Base-by-base conservation (phyloP, 2,113 vertebrate species). In the Regulus satrapa region DNA sequence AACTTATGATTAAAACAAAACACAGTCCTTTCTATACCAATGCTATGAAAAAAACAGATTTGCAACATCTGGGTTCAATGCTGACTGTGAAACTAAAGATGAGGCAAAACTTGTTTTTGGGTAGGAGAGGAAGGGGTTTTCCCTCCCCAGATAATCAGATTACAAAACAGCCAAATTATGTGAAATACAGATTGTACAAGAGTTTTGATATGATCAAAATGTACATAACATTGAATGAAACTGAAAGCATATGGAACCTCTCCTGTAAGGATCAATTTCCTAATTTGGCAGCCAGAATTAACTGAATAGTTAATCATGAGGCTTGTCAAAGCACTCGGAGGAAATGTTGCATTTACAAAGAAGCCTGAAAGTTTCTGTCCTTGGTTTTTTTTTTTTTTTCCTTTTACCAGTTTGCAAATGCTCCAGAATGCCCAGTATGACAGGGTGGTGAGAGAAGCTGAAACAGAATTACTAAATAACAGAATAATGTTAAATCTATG, bases 401-500 rank as follows among this genome's bases (percentile, higher is more conserved):
- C 48, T 75, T 40, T 52, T 32, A 48, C 32, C 61, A 51, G 55
- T 68, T 81, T 74, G 76, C 69, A 87, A 85, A 91, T 46, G 52
- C 20, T 92, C 74, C 75, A 79, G 66, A 71, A 75, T 9, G 38
- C 54, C 73, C 18, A n/a, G 10, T 34, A 32, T 69, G 77, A 92
- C 69, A 85, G 32, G 43, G 75, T 28, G 17, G n/a, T 69, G 77
- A 95, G 80, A 89, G 76, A 69, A 56, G 56, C 62, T 76, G 40
- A 95, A 96, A 94, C 61, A 91, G 91, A 97, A 97, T 95, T 82
- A 48, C 1, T 92, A 86, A 94, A 38, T 58, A 90, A 45, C 59
- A 78, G 64, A 77, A 92, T 24, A 28, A 85, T 26, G 40, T 64
- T 72, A 76, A 73, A 81, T 45, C 66, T 54, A 40, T 48, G 55